Evolutionary conservation across 2,797 vertebrate species (phyloP).

Genomic region (Cryptoblepharus egeriae): DNA sequence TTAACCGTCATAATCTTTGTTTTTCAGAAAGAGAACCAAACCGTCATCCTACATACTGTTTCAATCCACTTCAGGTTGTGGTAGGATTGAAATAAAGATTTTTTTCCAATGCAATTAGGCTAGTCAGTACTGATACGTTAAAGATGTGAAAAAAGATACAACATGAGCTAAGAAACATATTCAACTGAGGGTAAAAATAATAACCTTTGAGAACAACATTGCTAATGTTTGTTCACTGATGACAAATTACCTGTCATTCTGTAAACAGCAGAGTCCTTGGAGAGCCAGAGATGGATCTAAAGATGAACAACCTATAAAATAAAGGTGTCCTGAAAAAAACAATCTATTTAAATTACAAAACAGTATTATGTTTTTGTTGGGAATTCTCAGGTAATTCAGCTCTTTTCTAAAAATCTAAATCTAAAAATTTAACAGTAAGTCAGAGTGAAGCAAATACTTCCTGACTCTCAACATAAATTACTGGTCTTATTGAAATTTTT

Average conservation of each 20-base stretch:
- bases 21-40: not conserved
- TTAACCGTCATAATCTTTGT: not conserved
- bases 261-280: constrained; percentile 1
- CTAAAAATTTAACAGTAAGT: not conserved
- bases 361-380: not conserved
- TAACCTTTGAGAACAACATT: not conserved
- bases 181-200: not conserved
- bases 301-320: not conserved
- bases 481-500: not conserved
- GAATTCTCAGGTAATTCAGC: not conserved
- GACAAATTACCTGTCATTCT: constrained; percentile 19
- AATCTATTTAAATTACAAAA: constrained; percentile 1
- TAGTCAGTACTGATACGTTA: not conserved
- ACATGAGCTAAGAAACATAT: not conserved
- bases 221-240: constrained; percentile 25
- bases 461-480: not conserved
- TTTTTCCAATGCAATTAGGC: not conserved
- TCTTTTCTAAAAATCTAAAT: not conserved
- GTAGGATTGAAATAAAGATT: not conserved
- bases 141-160: not conserved
- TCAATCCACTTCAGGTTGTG: not conserved
- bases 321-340: not conserved
- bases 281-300: not conserved
- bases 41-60: too few relatives aligned
- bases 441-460: not conserved